These are phyloP conservation scores for Lacanobia oleracea DNA, from an alignment of 2,888 invertebrate genomes.

Conservation along the genomic window DNA sequence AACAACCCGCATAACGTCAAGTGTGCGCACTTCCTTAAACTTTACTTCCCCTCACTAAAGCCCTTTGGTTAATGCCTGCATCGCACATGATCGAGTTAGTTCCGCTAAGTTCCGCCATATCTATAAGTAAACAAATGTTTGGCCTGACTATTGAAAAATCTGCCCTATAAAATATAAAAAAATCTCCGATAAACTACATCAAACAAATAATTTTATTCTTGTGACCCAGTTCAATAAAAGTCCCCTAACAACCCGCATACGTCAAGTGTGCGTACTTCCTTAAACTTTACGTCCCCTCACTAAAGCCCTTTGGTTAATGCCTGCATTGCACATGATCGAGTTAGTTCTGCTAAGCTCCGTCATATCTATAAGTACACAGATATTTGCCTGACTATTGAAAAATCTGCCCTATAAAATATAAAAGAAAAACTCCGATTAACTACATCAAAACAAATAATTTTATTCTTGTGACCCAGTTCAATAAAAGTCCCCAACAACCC, in stretches of 20 bases:
- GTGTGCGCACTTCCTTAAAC: slow-evolving; percentile 21
- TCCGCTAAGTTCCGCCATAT: slow-evolving; percentile 18
- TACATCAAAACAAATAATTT: too few relatives aligned
- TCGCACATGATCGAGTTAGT: slow-evolving; percentile 42
- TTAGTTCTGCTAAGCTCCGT: slow-evolving; percentile 37
- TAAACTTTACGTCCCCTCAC: slow-evolving; percentile 21
- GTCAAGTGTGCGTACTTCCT: slow-evolving; percentile 26
- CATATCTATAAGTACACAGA: slow-evolving; percentile 15
- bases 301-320: slow-evolving; percentile 52
- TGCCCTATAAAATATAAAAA: too few relatives aligned
- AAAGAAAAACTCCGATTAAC: too few relatives aligned
- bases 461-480: background rate
- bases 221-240: background rate
- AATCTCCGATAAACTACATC: too few relatives aligned
- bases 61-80: slow-evolving; percentile 53
- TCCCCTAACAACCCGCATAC: too few relatives aligned
- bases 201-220: background rate
- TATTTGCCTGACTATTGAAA: slow-evolving; percentile 5
- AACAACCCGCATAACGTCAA: too few relatives aligned
- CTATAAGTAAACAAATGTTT: too few relatives aligned
- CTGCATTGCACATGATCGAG: slow-evolving; percentile 43
- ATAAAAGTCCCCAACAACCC: background rate
- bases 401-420: too few relatives aligned
- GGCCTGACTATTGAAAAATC: too few relatives aligned
- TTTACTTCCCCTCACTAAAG: slow-evolving; percentile 36